Conservation (phyloP, 30 jellyfish, hydroid and myxozoan species). For the Hydractinia symbiolongicarpus region DNA sequence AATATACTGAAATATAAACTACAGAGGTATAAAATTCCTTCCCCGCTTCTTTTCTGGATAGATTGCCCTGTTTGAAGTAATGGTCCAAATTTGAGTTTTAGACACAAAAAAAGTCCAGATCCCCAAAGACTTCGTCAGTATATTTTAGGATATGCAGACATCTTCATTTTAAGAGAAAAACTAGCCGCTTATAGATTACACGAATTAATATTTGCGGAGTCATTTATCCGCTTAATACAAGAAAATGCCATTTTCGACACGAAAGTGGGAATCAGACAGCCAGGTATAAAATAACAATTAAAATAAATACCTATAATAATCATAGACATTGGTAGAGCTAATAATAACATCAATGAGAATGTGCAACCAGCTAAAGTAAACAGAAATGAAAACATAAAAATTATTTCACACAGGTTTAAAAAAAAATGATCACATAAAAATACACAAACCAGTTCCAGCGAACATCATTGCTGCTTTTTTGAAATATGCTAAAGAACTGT, state of each 20-base stretch:
- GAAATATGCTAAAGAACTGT: slow-evolving; percentile 47
- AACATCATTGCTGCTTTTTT: slow-evolving; percentile 40
- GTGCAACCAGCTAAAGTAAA: slow-evolving; percentile 82
- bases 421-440: background rate
- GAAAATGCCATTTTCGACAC: background rate
- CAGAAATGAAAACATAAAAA: background rate
- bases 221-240: background rate
- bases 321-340: slow-evolving; percentile 88
- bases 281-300: background rate
- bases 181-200: too few species aligned
- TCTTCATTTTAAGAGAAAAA: too few species aligned
- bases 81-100: too few species aligned
- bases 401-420: background rate
- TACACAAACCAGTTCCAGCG: slow-evolving; percentile 46
- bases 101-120: too few species aligned
- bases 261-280: background rate
- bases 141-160: too few species aligned
- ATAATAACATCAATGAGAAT: slow-evolving; percentile 48
- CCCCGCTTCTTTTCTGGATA: too few species aligned
- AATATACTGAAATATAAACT: too few species aligned
- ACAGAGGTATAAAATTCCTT: too few species aligned
- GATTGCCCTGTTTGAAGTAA: too few species aligned
- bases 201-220: too few species aligned
- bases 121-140: too few species aligned
- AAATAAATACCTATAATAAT: slow-evolving; percentile 53